A percentile compares a stretch with the other conserved stretches of the same genome.
phyloP scores from a whole-genome alignment of 2,113 vertebrate species.

The Paradisaea rubra region DNA sequence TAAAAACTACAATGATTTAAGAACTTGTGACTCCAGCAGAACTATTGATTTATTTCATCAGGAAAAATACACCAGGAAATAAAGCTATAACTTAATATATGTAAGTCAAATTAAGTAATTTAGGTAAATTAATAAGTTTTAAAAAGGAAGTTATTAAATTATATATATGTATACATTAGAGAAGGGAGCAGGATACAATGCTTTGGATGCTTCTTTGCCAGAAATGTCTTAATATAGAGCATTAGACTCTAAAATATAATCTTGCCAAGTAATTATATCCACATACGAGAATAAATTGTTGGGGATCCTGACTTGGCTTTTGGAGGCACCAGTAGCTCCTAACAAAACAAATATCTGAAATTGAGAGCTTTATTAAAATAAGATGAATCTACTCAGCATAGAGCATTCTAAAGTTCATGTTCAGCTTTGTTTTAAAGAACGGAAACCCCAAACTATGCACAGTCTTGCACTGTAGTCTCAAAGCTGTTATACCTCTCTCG shows the following conservation, averaged over 20 bases:
- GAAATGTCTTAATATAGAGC: not conserved
- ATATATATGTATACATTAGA: not conserved
- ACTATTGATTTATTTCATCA: not conserved
- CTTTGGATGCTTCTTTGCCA: not conserved
- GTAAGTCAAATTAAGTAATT: conserved; percentile 5
- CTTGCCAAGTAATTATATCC: not conserved
- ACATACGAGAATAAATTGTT: not conserved
- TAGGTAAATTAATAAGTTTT: conserved; percentile 25
- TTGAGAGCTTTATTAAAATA: not conserved
- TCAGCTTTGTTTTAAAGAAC: not conserved
- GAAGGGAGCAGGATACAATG: not conserved
- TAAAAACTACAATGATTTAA: conserved; percentile 24
- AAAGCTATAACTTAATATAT: conserved; percentile 41
- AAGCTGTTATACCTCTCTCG: not conserved
- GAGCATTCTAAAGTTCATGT: not conserved
- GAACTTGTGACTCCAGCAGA: not conserved
- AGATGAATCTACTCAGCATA: not conserved
- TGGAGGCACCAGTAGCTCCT: not conserved
- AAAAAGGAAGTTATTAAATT: conserved; percentile 7
- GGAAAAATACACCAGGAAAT: conserved; percentile 34
- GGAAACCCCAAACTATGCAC: not conserved
- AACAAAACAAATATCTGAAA: not conserved
- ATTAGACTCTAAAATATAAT: not conserved
- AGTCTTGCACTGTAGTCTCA: not conserved
- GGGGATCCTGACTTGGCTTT: not conserved